These are phyloP conservation scores for Lomographa bimaculata DNA, from an alignment of 2,888 invertebrate genomes.

Conservation along the genomic window DNA sequence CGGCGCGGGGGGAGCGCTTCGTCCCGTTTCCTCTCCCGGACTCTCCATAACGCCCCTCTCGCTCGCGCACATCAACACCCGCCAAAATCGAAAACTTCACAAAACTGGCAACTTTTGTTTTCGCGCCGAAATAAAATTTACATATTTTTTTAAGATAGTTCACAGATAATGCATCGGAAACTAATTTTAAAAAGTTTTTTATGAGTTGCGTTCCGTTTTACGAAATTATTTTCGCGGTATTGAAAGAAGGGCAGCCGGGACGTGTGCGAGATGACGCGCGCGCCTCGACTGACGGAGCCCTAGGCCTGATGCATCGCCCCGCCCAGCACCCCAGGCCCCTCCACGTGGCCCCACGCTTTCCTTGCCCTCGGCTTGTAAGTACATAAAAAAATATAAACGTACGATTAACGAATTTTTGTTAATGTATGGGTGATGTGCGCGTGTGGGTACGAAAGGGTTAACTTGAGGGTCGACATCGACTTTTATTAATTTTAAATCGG, in stretches of 20 bases:
- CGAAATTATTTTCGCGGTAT: slow-evolving; percentile 47
- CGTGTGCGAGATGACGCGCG: slow-evolving; percentile 62
- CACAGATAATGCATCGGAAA: too few species aligned
- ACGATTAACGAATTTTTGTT: slow-evolving; percentile 48
- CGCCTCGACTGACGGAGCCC: slow-evolving; percentile 76
- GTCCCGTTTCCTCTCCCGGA: slow-evolving; percentile 77
- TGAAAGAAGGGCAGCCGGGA: slow-evolving; percentile 52
- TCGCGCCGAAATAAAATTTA: slow-evolving; percentile 30
- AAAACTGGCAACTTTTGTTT: slow-evolving; percentile 41
- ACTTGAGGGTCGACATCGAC: slow-evolving; percentile 51
- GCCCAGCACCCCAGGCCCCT: slow-evolving; percentile 75
- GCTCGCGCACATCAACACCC: slow-evolving; percentile 78
- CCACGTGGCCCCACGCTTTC: slow-evolving; percentile 69
- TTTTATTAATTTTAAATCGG: slow-evolving; percentile 53
- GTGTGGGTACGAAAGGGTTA: slow-evolving; percentile 54
- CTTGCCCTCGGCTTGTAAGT: slow-evolving; percentile 59
- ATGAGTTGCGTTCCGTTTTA: slow-evolving; percentile 27
- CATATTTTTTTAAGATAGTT: slow-evolving; percentile 23
- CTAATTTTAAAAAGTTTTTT: slow-evolving; percentile 18
- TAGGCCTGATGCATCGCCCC: slow-evolving; percentile 71
- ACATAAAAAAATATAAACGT: slow-evolving; percentile 65
- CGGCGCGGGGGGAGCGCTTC: slow-evolving; percentile 64
- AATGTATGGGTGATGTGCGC: slow-evolving; percentile 41
- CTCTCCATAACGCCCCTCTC: slow-evolving; percentile 77
- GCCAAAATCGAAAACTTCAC: slow-evolving; percentile 70